Conservation (phyloP, 2,113 vertebrate genomes). For the Microcebus murinus region DNA sequence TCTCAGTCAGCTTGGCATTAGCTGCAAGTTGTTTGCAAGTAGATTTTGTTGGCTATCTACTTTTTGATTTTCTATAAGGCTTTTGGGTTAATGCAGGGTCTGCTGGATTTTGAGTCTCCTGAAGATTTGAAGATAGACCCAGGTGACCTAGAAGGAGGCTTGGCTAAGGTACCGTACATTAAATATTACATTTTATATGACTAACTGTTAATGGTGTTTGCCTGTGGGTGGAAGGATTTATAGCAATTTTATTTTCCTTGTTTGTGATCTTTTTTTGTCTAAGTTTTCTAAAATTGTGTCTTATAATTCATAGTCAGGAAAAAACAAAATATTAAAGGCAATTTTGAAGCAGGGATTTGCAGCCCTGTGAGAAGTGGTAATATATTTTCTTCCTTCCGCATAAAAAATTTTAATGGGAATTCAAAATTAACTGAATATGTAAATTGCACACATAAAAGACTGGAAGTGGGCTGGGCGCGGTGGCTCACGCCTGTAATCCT, state of each 20-base stretch:
- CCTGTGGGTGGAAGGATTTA: neutral
- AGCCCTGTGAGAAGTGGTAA: neutral
- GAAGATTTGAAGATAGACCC: slow-evolving; percentile 38
- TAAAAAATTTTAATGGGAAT: slow-evolving; percentile 27
- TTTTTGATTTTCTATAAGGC: slow-evolving; percentile 27
- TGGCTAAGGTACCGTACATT: slow-evolving; percentile 27
- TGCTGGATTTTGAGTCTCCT: slow-evolving; percentile 61
- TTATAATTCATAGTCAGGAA: neutral
- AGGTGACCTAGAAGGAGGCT: neutral
- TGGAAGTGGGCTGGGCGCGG: neutral
- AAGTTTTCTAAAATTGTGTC: slow-evolving; percentile 27
- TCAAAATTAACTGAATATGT: neutral
- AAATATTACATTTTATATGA: neutral
- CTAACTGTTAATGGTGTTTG: neutral
- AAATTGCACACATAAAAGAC: neutral
- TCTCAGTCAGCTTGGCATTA: neutral
- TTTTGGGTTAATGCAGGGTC: slow-evolving; percentile 66
- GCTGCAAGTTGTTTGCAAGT: neutral
- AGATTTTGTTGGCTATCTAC: neutral
- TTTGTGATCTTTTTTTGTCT: neutral
- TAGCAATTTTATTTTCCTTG: neutral
- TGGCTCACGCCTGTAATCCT: too few species aligned
- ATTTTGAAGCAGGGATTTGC: slow-evolving; percentile 28
- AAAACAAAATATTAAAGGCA: neutral
- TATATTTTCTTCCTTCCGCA: neutral